A percentile compares a stretch with the other conserved stretches of the same genome.
These are phyloP conservation scores for Eueremaeus valkanovi DNA, from an alignment of 2,888 invertebrate species.

Conservation along the genomic window DNA sequence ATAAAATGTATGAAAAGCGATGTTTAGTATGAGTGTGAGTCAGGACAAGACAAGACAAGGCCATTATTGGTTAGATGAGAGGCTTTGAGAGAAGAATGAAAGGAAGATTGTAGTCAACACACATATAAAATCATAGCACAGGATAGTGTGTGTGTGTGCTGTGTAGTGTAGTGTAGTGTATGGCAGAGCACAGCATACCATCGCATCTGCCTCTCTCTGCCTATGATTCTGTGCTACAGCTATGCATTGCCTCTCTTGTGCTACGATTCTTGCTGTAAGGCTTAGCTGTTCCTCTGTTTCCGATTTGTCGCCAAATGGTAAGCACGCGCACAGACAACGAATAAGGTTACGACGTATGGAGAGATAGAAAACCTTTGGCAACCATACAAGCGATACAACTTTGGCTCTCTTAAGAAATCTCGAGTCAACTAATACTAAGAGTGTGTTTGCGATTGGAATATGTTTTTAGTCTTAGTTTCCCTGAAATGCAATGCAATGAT, in stretches of 20 bases:
- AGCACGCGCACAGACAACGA: conserved; percentile 26
- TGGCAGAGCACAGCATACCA: background rate
- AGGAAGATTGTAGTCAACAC: background rate
- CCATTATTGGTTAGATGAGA: conserved; percentile 11
- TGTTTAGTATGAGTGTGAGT: background rate
- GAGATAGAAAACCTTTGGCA: background rate
- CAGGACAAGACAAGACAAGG: conserved; percentile 26
- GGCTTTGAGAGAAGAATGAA: background rate
- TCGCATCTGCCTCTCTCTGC: background rate
- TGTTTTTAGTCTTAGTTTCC: conserved; percentile 10
- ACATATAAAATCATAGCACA: too few species aligned
- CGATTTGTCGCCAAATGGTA: conserved; percentile 17
- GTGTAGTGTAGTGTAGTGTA: background rate
- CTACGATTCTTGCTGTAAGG: too few species aligned
- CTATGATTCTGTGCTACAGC: background rate
- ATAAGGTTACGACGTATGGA: background rate
- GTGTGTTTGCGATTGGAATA: background rate
- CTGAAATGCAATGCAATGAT: background rate
- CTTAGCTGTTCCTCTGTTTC: background rate
- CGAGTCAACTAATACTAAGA: background rate
- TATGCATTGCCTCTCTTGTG: background rate
- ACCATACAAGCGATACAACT: background rate
- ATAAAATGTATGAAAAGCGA: conserved; percentile 1
- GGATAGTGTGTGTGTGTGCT: too few species aligned
- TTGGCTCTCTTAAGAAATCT: conserved; percentile 5